phyloP scores from a whole-genome alignment of 2,797 vertebrate genomes.

The Tauraco hartlaubi region DNA sequence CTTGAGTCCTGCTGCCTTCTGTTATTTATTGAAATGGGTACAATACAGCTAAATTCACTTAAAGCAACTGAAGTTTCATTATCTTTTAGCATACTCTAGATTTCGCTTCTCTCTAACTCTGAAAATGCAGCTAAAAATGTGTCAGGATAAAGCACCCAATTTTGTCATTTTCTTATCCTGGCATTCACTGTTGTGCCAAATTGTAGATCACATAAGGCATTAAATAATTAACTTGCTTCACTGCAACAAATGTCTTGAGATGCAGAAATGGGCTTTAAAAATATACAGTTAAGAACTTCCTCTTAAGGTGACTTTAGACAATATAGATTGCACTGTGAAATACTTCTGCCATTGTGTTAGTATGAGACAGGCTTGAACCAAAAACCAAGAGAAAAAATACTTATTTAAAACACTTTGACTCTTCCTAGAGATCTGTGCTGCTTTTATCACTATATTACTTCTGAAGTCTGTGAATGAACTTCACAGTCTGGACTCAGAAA shows the following conservation, averaged over 20 bases:
- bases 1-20: neutral
- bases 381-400: neutral
- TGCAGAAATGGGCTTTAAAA: neutral
- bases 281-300: neutral
- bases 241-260: neutral
- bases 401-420: neutral
- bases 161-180: neutral
- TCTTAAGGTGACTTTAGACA: neutral
- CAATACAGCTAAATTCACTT: neutral
- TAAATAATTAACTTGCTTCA: neutral
- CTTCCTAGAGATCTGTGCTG: neutral
- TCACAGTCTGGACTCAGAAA: neutral
- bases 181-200: neutral
- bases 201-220: neutral
- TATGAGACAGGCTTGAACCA: neutral
- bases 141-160: neutral
- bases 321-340: neutral
- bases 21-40: neutral
- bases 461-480: neutral
- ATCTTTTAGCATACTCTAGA: neutral
- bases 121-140: neutral
- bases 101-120: neutral
- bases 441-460: neutral
- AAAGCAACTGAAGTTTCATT: neutral
- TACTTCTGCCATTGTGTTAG: neutral